Evolutionary conservation across 37 sponge, comb jelly and placozoan genomes (phyloP).

Genomic region (Axinella damicornis): DNA sequence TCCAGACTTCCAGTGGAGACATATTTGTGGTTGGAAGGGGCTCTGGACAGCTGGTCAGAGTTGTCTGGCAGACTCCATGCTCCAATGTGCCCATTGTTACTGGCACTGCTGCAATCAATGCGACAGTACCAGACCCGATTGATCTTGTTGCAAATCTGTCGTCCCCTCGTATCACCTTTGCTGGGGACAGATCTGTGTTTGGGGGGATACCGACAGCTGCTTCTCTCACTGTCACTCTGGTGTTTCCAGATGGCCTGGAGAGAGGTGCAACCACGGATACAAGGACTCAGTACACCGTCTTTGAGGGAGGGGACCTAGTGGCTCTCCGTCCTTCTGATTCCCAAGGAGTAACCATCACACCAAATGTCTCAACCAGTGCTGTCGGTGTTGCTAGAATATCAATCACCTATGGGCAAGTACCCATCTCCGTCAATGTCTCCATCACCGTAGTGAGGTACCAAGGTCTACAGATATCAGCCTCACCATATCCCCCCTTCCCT

Average conservation of each 20-base stretch:
- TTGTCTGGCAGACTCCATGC: slow-evolving; percentile 39
- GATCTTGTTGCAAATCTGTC: slow-evolving; percentile 9
- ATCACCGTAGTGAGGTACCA: slow-evolving; percentile 48
- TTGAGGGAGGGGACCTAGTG: slow-evolving; percentile 24
- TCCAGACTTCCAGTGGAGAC: background rate
- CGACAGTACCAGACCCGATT: slow-evolving; percentile 40
- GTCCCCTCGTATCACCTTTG: slow-evolving; percentile 26
- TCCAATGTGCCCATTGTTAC: slow-evolving; percentile 1
- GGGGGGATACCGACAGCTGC: slow-evolving; percentile 53
- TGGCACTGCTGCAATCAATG: background rate
- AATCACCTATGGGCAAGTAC: background rate
- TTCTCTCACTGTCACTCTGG: slow-evolving; percentile 4
- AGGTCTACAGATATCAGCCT: slow-evolving; percentile 17
- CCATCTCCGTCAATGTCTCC: background rate
- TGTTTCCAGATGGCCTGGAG: slow-evolving; percentile 58
- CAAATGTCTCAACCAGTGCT: background rate
- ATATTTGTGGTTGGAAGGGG: slow-evolving; percentile 34
- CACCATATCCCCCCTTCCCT: slow-evolving; percentile 69
- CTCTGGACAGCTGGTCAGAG: slow-evolving; percentile 31
- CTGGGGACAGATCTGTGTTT: slow-evolving; percentile 35
- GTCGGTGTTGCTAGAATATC: slow-evolving; percentile 11
- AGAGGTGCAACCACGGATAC: slow-evolving; percentile 48
- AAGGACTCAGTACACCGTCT: slow-evolving; percentile 1
- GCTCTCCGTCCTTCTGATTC: background rate
- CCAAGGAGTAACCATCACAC: background rate